Base-by-base conservation (phyloP, 2,113 vertebrate species). In the Porphyrio hochstetteri region DNA sequence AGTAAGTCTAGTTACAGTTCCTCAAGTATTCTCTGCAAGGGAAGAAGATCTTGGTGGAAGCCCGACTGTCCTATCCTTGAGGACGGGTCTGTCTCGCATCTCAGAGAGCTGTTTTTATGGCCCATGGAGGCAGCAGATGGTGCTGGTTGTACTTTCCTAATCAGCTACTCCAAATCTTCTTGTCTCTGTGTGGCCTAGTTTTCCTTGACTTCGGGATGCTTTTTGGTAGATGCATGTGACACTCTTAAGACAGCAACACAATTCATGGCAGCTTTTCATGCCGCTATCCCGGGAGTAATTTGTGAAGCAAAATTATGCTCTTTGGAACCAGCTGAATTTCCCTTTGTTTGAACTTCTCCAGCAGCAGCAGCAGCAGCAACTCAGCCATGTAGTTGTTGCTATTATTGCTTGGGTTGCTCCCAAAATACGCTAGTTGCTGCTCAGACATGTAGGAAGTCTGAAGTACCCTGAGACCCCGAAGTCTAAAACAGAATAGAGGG, bases 111-210 rank as follows among this genome's bases (percentile, higher is more conserved):
- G 74, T n/a, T 88, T 88, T 70, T 55, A 24, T 35, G 52, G 88
- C 56, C 36, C 1, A 0, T 19, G 46, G 63, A 77, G 84, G 65
- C 87, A 95, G 78, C 91, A 92, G 93, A 87, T 90, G 82, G 67
- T 92, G 84, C 93, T 94, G 94, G 50, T 87, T 92, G 42, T 87
- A n/a, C 57, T 95, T 90, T 50, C 24, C 70, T 80, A 76, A 50
- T 82, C n/a, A 85, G 78, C 67, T 87, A 17, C 57, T 84, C 74
- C 18, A 68, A 76, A 72, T 75, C 78, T 91, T 21, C 40, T 29
- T 95, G 83, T 81, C 64, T 59, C 46, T 72, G 35, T 84, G 74
- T 84, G 83, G 79, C 87, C 77, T 44, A 17, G 18, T 87, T 82
- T 95, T 59, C 72, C 70, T 93, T 91, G 56, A 79, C 69, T 92